Evolutionary conservation across 2,888 invertebrate species (phyloP), one percentile per base, ranked within the genome.

Genomic region (Hofmannophila pseudospretella): DNA sequence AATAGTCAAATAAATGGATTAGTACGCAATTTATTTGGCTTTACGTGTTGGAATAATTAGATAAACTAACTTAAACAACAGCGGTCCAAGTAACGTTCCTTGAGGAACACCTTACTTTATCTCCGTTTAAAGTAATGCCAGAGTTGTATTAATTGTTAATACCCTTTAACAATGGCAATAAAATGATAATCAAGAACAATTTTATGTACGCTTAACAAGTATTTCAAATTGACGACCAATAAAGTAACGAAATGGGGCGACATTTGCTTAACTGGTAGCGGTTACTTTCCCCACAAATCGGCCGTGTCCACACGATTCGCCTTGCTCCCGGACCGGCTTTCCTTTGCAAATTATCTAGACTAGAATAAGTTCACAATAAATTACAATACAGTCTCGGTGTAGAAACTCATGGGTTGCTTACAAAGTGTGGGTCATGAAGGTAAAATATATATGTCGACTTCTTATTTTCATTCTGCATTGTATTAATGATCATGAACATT

Each of bases 201-300:
- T 42, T 42, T 9, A 26, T 14, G 7, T 39, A 33, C 30, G 29
- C 2, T 30, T 36, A 30, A 26, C 33, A 13, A 23, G 13, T 12
- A 19, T 32, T 32, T 34, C 10, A 26, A 30, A 34, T 32, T 12
- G 31, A 35, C 30, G 34, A 31, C 14, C 41, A 31, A 44, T 44
- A 39, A 44, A 39, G 36, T 34, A 39, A 32, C 33, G 30, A 39
- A 41, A 41, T 41, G 36, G 39, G 39, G 32, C 29, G 29, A 34
- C 39, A 41, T 41, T 36, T 36, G 34, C 38, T 35, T 38, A 42
- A 38, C 40, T 40, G 36, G 40, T 36, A 41, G 42, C 44, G 19
- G 52, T 51, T 45, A 61, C 72, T 71, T 71, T 71, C 71, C 45
- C 58, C 46, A 39, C 49, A 55, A 62, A 59, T 55, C 49, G 51